phyloP scores from a whole-genome alignment of 2,113 vertebrate species.

The Hucho hucho region DNA sequence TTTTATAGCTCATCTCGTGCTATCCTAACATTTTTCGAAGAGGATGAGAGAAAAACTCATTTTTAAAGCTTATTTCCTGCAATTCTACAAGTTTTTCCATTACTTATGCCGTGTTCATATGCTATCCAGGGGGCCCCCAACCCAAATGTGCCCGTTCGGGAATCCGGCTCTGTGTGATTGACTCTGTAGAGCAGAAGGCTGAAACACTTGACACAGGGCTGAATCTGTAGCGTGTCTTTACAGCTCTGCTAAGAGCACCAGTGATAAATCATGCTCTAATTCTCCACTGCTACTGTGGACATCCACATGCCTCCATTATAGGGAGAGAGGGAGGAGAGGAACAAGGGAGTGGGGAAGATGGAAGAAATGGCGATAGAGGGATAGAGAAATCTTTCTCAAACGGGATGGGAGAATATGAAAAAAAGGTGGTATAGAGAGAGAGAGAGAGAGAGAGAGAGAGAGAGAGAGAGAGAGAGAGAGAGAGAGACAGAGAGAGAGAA shows the following conservation, averaged over 20 bases:
- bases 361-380: neutral
- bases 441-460: neutral
- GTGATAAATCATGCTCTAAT: conserved; percentile 33
- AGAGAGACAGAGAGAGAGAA: neutral
- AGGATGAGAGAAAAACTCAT: no score
- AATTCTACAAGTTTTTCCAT: no score
- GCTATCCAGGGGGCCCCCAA: no score
- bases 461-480: neutral
- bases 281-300: conserved; percentile 19
- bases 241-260: neutral
- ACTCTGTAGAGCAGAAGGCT: no score
- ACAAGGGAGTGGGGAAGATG: neutral
- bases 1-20: no score
- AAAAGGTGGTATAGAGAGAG: neutral
- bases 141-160: no score
- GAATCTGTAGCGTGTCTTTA: no score
- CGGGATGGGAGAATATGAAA: neutral
- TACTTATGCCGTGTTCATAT: no score
- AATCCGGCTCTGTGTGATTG: no score
- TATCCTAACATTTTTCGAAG: no score
- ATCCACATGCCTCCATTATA: conserved; percentile 30
- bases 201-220: no score
- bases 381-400: neutral
- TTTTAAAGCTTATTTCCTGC: no score
- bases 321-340: conserved; percentile 4